Percentiles rank a stretch among this genome's conserved stretches.
Evolutionary conservation across 92 coral and sea anemone species (phyloP).

Genomic region (Isaurus tuberculatus): DNA sequence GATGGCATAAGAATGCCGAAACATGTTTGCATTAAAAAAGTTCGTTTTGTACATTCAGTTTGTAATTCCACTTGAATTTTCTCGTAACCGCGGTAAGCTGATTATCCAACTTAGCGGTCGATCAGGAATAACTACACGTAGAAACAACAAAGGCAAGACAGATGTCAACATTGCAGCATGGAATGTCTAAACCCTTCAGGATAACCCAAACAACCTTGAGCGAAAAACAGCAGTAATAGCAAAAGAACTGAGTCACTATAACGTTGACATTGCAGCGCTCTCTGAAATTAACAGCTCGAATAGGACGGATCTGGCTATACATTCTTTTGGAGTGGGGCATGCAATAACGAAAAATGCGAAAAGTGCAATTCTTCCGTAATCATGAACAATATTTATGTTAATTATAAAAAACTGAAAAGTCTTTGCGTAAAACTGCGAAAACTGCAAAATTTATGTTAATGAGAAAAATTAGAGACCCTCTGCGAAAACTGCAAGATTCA

Average conservation of each 20-base stretch:
- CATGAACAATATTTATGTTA: no score
- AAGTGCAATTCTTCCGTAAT: no score
- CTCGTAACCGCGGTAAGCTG: slow-evolving; percentile 3
- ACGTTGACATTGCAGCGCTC: not conserved
- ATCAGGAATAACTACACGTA: not conserved
- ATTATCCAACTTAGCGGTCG: slow-evolving; percentile 3
- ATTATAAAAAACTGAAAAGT: no score
- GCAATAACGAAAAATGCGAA: no score
- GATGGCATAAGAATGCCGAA: no score
- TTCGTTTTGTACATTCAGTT: no score
- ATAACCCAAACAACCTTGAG: not conserved
- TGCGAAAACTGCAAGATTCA: no score
- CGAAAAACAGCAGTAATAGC: slow-evolving; percentile 10
- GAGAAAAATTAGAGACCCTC: no score
- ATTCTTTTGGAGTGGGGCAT: no score
- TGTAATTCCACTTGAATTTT: not conserved
- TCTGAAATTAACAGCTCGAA: not conserved
- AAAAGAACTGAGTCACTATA: slow-evolving; percentile 4
- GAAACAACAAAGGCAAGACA: not conserved
- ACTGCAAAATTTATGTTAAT: no score
- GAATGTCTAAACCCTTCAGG: not conserved
- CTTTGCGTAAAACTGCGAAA: no score
- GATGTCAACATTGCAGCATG: slow-evolving; percentile 2
- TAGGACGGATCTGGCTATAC: not conserved
- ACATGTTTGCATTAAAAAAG: no score